Percentiles rank a stretch among this genome's conserved stretches.
Evolutionary conservation across 2,797 vertebrate species (phyloP).

Genomic region (Chromis chromis): DNA sequence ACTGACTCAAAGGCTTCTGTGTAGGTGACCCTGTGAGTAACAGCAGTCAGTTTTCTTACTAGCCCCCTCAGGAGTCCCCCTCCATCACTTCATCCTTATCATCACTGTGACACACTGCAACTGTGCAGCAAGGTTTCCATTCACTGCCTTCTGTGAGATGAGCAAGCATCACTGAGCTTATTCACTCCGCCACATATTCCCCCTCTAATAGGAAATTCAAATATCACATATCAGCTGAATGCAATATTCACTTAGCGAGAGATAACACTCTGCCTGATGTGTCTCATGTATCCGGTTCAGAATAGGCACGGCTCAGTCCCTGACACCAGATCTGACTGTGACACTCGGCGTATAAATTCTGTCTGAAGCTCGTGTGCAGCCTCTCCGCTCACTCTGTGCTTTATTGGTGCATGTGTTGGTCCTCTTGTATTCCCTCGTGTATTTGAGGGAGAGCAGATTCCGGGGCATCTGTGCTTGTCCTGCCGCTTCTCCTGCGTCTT

Average conservation of each 20-base stretch:
- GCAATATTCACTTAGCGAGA: constrained; percentile 79
- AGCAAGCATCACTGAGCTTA: constrained; percentile 68
- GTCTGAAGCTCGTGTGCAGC: constrained; percentile 44
- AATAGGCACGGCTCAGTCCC: constrained; percentile 59
- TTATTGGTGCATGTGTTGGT: constrained; percentile 63
- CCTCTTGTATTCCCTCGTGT: constrained; percentile 62
- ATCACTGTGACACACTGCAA: constrained; percentile 62
- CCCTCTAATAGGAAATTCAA: constrained; percentile 81
- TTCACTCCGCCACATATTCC: constrained; percentile 64
- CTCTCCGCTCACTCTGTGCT: constrained; percentile 57
- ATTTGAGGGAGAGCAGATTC: constrained; percentile 74
- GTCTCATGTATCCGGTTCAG: constrained; percentile 73
- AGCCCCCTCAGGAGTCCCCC: constrained; percentile 40
- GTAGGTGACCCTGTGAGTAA: constrained; percentile 78
- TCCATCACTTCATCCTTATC: constrained; percentile 78
- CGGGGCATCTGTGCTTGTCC: constrained; percentile 76
- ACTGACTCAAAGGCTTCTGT: constrained; percentile 47
- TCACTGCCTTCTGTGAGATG: constrained; percentile 67
- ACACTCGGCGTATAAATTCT: constrained; percentile 68
- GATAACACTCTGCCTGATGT: constrained; percentile 77
- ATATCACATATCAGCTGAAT: constrained; percentile 80
- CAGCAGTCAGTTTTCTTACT: constrained; percentile 60
- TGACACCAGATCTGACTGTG: constrained; percentile 66
- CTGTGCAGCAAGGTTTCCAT: constrained; percentile 64
- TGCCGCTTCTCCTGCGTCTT: constrained; percentile 57